phyloP scores from a whole-genome alignment of 2,888 invertebrate species.

The Temnothorax unifasciatus region DNA sequence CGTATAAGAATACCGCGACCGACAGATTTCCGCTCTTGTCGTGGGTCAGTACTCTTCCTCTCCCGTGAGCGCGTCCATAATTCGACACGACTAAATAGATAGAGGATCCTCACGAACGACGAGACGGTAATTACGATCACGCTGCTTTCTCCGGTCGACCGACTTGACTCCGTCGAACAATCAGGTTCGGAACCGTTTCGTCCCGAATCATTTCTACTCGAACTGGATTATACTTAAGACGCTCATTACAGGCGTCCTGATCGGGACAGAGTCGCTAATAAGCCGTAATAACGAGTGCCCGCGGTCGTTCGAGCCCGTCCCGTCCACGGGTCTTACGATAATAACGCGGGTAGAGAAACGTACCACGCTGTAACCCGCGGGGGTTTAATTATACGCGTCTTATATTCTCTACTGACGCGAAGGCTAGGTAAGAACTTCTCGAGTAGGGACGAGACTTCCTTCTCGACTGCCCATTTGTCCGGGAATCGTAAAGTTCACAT shows the following conservation, averaged over 20 bases:
- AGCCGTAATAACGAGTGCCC: constrained; percentile 18
- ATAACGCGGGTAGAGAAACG: neutral
- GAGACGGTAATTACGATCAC: constrained; percentile 21
- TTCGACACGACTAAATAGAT: constrained; percentile 42
- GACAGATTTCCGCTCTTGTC: constrained; percentile 63
- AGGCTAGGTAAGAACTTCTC: neutral
- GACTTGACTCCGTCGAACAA: constrained; percentile 14
- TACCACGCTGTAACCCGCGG: constrained; percentile 3
- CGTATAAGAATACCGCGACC: constrained; percentile 43
- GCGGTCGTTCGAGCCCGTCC: neutral
- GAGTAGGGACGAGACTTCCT: neutral
- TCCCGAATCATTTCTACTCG: constrained; percentile 6
- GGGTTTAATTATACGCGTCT: constrained; percentile 36
- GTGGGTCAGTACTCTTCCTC: constrained; percentile 60
- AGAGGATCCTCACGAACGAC: neutral
- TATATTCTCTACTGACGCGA: neutral
- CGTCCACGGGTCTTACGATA: neutral
- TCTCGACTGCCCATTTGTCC: neutral
- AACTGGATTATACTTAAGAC: constrained; percentile 11
- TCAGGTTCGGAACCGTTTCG: neutral
- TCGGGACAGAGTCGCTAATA: constrained; percentile 36
- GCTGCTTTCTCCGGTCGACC: constrained; percentile 10
- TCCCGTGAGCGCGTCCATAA: constrained; percentile 8
- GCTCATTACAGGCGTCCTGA: constrained; percentile 11
- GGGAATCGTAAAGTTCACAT: neutral